Evolutionary conservation across 2,888 invertebrate genomes (phyloP).

Genomic region (Psococerastis gibbosa): DNA sequence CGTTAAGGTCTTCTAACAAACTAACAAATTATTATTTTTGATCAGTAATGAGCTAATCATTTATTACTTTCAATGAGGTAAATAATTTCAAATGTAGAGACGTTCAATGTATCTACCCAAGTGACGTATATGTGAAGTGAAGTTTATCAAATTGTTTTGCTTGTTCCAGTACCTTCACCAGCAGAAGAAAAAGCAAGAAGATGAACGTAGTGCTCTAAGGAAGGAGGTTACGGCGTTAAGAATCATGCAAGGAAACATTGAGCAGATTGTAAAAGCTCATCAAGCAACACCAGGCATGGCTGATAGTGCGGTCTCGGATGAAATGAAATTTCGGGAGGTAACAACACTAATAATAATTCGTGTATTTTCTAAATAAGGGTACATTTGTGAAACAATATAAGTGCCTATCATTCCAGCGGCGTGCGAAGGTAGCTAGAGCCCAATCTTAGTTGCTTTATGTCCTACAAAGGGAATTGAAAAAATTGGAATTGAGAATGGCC

Average conservation of each 20-base stretch:
- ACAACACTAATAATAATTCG: too few relatives aligned
- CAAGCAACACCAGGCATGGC: constrained; percentile 77
- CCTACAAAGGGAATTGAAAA: background rate
- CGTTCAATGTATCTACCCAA: background rate
- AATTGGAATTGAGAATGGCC: too few relatives aligned
- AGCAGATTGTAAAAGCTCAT: constrained; percentile 90
- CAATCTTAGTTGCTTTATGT: constrained; percentile 8
- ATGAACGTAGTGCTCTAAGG: constrained; percentile 72
- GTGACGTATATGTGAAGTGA: background rate
- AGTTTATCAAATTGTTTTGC: background rate
- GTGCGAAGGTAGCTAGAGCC: too few relatives aligned
- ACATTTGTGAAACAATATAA: too few relatives aligned
- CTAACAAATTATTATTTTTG: too few relatives aligned
- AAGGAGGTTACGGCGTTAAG: constrained; percentile 86
- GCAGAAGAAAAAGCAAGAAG: constrained; percentile 85
- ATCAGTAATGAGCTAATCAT: too few relatives aligned
- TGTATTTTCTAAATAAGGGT: too few relatives aligned
- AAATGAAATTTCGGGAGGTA: constrained; percentile 92
- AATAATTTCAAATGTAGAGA: too few relatives aligned
- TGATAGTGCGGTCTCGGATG: constrained; percentile 78
- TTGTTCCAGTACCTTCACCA: constrained; percentile 58
- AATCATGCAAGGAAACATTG: constrained; percentile 89
- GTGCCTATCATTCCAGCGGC: too few relatives aligned
- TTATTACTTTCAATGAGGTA: too few relatives aligned
- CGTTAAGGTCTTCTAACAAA: too few relatives aligned